Evolutionary conservation across 53 echinoderm and acorn worm genomes (phyloP).

Genomic region (Paracentrotus lividus): DNA sequence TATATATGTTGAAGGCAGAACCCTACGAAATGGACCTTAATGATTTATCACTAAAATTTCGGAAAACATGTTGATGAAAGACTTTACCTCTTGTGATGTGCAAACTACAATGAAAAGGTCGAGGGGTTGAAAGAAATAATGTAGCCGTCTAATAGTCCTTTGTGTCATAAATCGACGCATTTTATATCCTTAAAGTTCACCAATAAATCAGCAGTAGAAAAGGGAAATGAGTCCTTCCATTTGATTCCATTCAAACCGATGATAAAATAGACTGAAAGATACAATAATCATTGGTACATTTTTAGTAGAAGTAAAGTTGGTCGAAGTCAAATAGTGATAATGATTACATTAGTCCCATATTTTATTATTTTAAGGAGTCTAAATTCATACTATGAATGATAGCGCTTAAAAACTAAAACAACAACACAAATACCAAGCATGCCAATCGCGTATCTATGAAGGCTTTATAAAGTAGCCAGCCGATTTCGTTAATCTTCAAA

Average conservation of each 20-base stretch:
- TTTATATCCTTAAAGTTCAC: background rate
- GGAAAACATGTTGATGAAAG: slow-evolving; percentile 20
- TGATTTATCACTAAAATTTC: background rate
- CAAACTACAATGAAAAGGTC: background rate
- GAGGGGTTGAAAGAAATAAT: slow-evolving; percentile 1
- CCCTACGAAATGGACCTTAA: background rate
- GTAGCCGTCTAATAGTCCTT: background rate
- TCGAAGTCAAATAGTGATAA: background rate
- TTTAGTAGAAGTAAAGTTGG: no score
- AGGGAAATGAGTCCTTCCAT: background rate
- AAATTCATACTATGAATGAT: no score
- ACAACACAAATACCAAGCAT: no score
- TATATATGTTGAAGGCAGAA: background rate
- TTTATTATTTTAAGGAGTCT: no score
- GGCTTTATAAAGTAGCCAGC: no score
- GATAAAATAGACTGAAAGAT: slow-evolving; percentile 11
- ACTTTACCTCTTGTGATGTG: slow-evolving; percentile 21
- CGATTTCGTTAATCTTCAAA: no score
- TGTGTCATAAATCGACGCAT: slow-evolving; percentile 10
- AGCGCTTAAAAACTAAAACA: no score
- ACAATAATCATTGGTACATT: background rate
- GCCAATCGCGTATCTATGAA: no score
- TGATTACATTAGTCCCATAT: no score
- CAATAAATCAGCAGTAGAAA: slow-evolving; percentile 36
- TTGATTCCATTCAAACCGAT: slow-evolving; percentile 2